These are phyloP conservation scores for Anarhynchus alexandrinus DNA, from an alignment of 2,113 vertebrate genomes.

Conservation along the genomic window DNA sequence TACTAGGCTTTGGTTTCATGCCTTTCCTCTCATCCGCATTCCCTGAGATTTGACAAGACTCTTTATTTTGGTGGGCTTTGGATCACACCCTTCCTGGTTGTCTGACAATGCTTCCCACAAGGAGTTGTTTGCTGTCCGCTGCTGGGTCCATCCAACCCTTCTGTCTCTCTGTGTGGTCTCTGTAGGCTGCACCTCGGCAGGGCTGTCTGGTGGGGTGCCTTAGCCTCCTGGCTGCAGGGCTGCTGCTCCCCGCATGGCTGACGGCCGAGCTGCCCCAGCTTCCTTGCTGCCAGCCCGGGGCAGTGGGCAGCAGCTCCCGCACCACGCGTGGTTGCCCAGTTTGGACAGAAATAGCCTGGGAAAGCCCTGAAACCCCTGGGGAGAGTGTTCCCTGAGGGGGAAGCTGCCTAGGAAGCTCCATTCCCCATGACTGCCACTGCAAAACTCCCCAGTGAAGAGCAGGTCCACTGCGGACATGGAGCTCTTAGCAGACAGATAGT, in stretches of 20 bases:
- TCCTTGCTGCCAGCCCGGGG: not conserved
- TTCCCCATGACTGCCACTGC: not conserved
- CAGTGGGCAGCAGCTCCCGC: not conserved
- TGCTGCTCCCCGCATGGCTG: not conserved
- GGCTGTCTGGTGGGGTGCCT: not conserved
- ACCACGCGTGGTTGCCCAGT: accelerated
- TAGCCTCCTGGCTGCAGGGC: not conserved
- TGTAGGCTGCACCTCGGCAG: not conserved
- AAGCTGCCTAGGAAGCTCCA: accelerated
- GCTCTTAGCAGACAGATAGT: not conserved
- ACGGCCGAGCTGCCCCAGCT: not conserved
- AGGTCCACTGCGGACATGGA: not conserved
- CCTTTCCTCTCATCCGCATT: not conserved
- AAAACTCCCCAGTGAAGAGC: not conserved
- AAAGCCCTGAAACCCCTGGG: not conserved
- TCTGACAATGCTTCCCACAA: not conserved
- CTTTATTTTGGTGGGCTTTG: not conserved
- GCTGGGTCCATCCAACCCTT: accelerated
- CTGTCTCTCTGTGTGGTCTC: not conserved
- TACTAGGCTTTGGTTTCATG: not conserved
- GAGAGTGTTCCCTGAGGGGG: not conserved
- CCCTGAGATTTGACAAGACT: not conserved
- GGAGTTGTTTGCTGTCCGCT: not conserved
- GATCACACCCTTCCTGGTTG: not conserved
- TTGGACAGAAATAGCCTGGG: not conserved